Evolutionary conservation across 2,888 invertebrate species (phyloP).

Genomic region (Athalia cordata): DNA sequence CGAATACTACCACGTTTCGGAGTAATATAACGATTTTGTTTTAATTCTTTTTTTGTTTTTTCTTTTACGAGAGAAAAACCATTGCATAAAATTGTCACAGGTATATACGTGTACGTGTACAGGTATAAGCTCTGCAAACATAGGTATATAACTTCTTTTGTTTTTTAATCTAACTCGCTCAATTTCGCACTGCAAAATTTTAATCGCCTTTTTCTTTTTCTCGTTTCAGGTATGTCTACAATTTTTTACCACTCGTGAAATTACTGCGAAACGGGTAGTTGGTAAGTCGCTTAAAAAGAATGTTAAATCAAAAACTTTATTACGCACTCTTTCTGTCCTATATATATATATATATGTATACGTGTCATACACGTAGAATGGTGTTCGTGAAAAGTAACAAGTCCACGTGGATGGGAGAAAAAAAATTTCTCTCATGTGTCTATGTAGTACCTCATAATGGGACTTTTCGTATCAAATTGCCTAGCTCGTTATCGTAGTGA

Average conservation of each 20-base stretch:
- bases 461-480: no score
- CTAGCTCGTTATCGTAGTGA: no score
- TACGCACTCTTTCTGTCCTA: no score
- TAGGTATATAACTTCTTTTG: background rate
- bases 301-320: background rate
- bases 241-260: background rate
- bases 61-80: background rate
- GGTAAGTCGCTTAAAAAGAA: constrained; percentile 13
- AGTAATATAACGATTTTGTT: constrained; percentile 4
- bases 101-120: no score
- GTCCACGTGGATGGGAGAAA: no score
- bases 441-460: no score
- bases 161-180: background rate
- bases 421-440: no score
- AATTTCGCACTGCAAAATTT: background rate
- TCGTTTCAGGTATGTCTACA: constrained; percentile 21
- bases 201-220: background rate
- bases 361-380: no score
- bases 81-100: constrained; percentile 4
- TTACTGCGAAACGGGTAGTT: background rate
- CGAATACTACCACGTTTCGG: constrained; percentile 5
- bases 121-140: no score
- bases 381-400: no score
- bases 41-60: background rate
- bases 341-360: no score